Percentiles rank a stretch among this genome's conserved stretches.
These are phyloP conservation scores for Cephus sareptanus DNA, from an alignment of 2,888 invertebrate species.

Conservation along the genomic window DNA sequence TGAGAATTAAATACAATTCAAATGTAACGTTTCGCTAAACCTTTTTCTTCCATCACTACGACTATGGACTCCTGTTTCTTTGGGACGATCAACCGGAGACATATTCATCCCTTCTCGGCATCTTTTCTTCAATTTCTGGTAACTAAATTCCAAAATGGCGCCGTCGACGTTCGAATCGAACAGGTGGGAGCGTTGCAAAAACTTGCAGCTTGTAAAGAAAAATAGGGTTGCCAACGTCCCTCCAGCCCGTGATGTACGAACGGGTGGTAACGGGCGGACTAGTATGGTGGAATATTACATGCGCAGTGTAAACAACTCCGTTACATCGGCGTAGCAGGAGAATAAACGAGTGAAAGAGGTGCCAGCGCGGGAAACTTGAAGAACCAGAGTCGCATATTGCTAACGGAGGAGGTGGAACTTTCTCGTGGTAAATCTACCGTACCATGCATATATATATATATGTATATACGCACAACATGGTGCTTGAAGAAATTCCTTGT, in stretches of 20 bases:
- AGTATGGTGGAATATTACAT: constrained; percentile 58
- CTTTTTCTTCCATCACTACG: background rate
- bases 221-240: background rate
- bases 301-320: constrained; percentile 67
- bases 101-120: background rate
- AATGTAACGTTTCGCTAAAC: background rate
- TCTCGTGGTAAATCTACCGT: background rate
- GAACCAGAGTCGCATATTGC: constrained; percentile 62
- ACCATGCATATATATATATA: background rate
- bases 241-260: background rate
- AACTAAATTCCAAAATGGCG: background rate
- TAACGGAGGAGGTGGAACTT: constrained; percentile 52
- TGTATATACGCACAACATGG: background rate
- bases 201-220: background rate
- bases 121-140: background rate
- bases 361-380: constrained; percentile 60
- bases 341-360: constrained; percentile 57
- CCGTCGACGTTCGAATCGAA: background rate
- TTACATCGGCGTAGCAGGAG: constrained; percentile 63
- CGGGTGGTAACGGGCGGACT: background rate
- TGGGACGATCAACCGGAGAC: background rate
- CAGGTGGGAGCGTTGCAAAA: background rate
- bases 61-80: background rate
- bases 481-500: background rate
- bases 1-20: background rate